Evolutionary conservation across 2,888 invertebrate genomes (phyloP), one percentile per base, ranked within the genome.

Genomic region (Carpatolechia fugitivella): DNA sequence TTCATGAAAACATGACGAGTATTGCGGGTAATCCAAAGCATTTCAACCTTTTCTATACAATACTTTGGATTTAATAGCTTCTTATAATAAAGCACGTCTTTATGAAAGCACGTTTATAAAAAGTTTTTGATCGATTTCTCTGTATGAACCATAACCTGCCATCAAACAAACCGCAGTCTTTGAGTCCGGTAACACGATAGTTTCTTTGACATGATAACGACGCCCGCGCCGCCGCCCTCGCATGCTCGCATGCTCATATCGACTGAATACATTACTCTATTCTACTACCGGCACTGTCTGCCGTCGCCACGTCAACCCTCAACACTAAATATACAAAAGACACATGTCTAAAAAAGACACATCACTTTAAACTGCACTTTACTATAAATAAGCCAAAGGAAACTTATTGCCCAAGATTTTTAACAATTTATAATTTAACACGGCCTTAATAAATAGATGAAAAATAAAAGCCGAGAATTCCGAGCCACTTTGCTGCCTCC

Each of bases 141-240:
- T 33, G 50, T 72, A 70, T 71, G 66, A 70, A n/a, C 69, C 66
- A 69, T 68, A 66, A 74, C 67, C 69, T 66, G 70, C 80, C 77
- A 81, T 88, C 85, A 85, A 86, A 86, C 82, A 85, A 79, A 78
- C 82, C 80, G 74, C 76, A 70, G 76, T 76, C 85, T 87, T 86
- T 86, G 86, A 85, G 80, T 79, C 76, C 72, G 68, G 85, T 83
- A 85, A 87, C 76, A 70, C 78, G 85, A 88, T 87, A 86, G 86
- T 83, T 86, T 85, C 88, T 88, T 88, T 88, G 88, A 89, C 80
- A 87, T 88, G 88, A 82, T 87, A 88, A 88, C 87, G 85, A 87
- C 69, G 41, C 41, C 10, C 41, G 29, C 24, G 44, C 13, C 44
- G 44, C 73, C 70, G 76, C 74, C 77, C 72, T 72, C 69, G 64